Percentiles rank a stretch among this genome's conserved stretches.
Evolutionary conservation across 2,113 vertebrate species (phyloP).

Genomic region (Gasterosteus aculeatus): DNA sequence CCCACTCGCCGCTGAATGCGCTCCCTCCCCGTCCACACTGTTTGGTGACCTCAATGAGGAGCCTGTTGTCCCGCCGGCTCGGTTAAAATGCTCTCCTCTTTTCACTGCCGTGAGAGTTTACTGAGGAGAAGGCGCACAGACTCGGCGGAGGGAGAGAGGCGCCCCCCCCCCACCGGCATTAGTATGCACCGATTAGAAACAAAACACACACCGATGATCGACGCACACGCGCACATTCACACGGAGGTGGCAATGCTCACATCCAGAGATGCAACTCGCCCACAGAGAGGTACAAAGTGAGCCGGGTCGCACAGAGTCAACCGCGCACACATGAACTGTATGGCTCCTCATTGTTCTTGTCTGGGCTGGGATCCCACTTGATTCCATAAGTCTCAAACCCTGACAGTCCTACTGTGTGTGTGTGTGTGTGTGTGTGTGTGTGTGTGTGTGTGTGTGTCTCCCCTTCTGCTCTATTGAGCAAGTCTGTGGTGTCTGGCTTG

Average conservation of each 20-base stretch:
- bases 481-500: conserved; percentile 71
- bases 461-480: conserved; percentile 64
- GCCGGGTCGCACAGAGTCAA: conserved; percentile 41
- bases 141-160: conserved; percentile 39
- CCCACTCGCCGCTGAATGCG: conserved; percentile 69
- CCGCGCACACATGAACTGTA: conserved; percentile 31
- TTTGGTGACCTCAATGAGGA: conserved; percentile 77
- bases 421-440: conserved; percentile 34
- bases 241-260: conserved; percentile 10
- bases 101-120: conserved; percentile 76
- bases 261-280: conserved; percentile 10
- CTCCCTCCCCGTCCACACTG: conserved; percentile 68
- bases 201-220: conserved; percentile 52
- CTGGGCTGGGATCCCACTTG: conserved; percentile 71
- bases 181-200: conserved; percentile 68
- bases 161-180: conserved; percentile 54
- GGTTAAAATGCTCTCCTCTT: conserved; percentile 70
- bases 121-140: conserved; percentile 63
- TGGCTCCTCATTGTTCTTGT: conserved; percentile 66
- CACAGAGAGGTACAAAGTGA: conserved; percentile 38
- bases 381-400: conserved; percentile 72
- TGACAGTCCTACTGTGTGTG: conserved; percentile 67
- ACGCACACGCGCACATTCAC: conserved; percentile 17
- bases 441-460: conserved; percentile 41
- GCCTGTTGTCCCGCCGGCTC: conserved; percentile 70